Conservation (phyloP, 92 coral and sea anemone genomes). For the Diadumene lineata region DNA sequence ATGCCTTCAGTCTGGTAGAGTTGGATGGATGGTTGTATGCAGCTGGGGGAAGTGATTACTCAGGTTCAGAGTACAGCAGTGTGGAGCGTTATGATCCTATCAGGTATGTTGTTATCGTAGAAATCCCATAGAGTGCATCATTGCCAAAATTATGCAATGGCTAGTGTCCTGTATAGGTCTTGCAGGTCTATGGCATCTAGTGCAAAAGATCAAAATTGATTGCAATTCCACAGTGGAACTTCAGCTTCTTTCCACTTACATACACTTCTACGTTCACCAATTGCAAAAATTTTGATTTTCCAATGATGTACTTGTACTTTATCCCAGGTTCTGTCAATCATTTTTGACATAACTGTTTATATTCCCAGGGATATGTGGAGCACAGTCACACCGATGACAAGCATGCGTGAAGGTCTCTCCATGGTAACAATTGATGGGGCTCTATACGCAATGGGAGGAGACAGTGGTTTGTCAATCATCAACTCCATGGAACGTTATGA, state of each 20-base stretch:
- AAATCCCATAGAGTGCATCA: too few relatives aligned
- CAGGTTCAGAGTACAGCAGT: slow-evolving; percentile 86
- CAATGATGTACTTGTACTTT: neutral
- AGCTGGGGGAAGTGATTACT: slow-evolving; percentile 97
- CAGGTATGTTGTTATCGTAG: slow-evolving; percentile 59
- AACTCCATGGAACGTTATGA: slow-evolving; percentile 90
- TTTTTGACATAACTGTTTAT: neutral
- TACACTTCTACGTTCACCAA: too few relatives aligned
- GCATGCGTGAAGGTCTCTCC: slow-evolving; percentile 88
- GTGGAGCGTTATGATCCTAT: slow-evolving; percentile 97
- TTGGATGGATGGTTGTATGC: slow-evolving; percentile 98
- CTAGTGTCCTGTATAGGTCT: too few relatives aligned
- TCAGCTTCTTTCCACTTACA: too few relatives aligned
- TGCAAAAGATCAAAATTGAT: too few relatives aligned
- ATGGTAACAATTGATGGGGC: slow-evolving; percentile 90
- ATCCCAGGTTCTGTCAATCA: neutral
- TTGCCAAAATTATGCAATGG: too few relatives aligned
- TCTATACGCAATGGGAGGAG: slow-evolving; percentile 92
- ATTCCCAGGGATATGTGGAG: slow-evolving; percentile 82
- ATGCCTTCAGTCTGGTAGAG: slow-evolving; percentile 97
- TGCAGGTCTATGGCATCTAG: too few relatives aligned
- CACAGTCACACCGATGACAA: slow-evolving; percentile 81
- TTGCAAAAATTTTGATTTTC: too few relatives aligned
- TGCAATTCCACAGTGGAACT: too few relatives aligned
- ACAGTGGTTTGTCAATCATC: slow-evolving; percentile 87